Evolutionary conservation across 2,888 invertebrate genomes (phyloP).

Genomic region (Heteropelma amictum): DNA sequence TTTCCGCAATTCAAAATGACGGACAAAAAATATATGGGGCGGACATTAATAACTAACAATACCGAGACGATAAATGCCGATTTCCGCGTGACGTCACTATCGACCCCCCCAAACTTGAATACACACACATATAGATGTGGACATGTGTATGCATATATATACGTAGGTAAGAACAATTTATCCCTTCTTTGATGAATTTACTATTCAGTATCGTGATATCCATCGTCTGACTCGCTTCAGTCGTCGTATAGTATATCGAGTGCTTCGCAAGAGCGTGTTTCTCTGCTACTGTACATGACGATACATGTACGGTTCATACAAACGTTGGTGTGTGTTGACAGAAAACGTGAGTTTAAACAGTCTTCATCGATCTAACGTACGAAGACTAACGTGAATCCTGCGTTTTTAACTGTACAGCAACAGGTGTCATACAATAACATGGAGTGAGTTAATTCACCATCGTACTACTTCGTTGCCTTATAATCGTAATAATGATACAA

Average conservation of each 20-base stretch:
- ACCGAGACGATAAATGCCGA: background rate
- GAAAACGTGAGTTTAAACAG: constrained; percentile 28
- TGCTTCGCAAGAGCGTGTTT: constrained; percentile 21
- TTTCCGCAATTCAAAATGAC: background rate
- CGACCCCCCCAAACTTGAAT: constrained; percentile 3
- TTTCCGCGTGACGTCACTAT: background rate
- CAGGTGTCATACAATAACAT: constrained; percentile 27
- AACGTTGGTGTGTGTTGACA: constrained; percentile 29
- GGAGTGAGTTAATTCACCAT: constrained; percentile 42
- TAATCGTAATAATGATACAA: too few relatives aligned
- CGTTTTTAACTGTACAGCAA: background rate
- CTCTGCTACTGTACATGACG: background rate
- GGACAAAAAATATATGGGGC: constrained; percentile 7
- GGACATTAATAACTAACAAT: constrained; percentile 1
- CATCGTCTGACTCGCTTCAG: constrained; percentile 27
- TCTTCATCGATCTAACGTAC: constrained; percentile 19
- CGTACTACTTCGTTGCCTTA: background rate
- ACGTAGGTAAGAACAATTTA: constrained; percentile 32
- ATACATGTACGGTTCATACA: background rate
- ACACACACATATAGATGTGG: background rate
- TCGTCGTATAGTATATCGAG: constrained; percentile 13
- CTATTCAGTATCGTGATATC: constrained; percentile 41
- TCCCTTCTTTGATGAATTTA: constrained; percentile 43
- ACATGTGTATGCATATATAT: background rate
- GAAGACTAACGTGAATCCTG: background rate